Conservation (phyloP, 2,113 vertebrate genomes). For the Oostethus manadensis region DNA sequence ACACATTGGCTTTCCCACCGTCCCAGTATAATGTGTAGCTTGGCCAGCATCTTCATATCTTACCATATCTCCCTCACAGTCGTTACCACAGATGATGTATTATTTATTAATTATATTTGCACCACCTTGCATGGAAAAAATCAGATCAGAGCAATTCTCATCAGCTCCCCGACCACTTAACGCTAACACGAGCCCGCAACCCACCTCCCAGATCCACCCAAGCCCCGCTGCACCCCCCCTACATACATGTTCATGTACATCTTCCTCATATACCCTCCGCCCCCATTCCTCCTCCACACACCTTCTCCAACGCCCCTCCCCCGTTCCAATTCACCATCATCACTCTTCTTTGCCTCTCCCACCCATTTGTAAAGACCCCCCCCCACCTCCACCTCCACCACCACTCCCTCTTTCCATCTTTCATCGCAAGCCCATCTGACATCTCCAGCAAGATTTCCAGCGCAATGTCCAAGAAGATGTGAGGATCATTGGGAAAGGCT, state of each 20-base stretch:
- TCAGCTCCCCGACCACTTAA: conserved; percentile 52
- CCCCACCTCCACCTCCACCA: not conserved
- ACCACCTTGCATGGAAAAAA: conserved; percentile 21
- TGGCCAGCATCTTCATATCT: not conserved
- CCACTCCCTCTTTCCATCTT: not conserved
- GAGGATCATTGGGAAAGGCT: conserved; percentile 2
- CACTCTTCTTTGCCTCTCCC: conserved; percentile 14
- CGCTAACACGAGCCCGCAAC: conserved; percentile 29
- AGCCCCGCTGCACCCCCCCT: conserved; percentile 24
- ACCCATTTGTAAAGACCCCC: conserved; percentile 10
- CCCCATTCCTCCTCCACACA: conserved; percentile 22
- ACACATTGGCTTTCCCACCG: not conserved
- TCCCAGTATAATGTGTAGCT: not conserved
- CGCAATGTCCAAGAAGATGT: conserved; percentile 2
- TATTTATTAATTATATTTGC: too few relatives aligned
- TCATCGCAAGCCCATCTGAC: conserved; percentile 33
- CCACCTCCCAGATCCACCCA: conserved; percentile 18
- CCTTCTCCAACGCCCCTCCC: conserved; percentile 16
- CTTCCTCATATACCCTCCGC: conserved; percentile 11
- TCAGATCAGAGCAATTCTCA: conserved; percentile 53
- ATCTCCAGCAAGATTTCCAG: conserved; percentile 23
- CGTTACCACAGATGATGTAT: not conserved
- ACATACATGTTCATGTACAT: conserved; percentile 7
- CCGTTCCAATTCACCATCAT: conserved; percentile 20
- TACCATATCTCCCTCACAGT: not conserved